Evolutionary conservation across 2,888 invertebrate species (phyloP).

Genomic region (Diloba caeruleocephala): DNA sequence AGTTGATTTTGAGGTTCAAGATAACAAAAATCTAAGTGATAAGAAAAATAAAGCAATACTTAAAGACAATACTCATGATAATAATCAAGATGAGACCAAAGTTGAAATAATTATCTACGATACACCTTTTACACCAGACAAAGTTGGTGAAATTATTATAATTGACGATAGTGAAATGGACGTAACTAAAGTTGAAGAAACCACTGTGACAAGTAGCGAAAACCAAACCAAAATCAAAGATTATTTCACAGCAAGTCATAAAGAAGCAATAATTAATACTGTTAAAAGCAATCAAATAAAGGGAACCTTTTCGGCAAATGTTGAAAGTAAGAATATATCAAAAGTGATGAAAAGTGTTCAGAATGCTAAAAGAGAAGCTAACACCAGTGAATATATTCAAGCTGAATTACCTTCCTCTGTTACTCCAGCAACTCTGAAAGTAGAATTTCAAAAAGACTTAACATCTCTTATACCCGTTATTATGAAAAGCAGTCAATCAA

Average conservation of each 20-base stretch:
- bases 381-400: constrained; percentile 2
- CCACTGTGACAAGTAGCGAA: no score
- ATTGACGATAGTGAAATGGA: constrained; percentile 34
- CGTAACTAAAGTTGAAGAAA: constrained; percentile 11
- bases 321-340: constrained; percentile 3
- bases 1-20: constrained; percentile 3
- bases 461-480: background rate
- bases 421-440: background rate
- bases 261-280: constrained; percentile 1
- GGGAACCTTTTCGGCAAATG: constrained; percentile 6
- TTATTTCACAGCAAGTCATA: background rate
- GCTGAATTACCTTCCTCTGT: constrained; percentile 1
- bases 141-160: constrained; percentile 26
- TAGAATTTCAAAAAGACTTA: constrained; percentile 1
- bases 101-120: constrained; percentile 35
- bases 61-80: constrained; percentile 33
- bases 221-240: background rate
- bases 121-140: constrained; percentile 19
- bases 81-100: constrained; percentile 32
- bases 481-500: constrained; percentile 24
- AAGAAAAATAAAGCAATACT: constrained; percentile 13
- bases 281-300: background rate
- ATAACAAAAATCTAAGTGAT: constrained; percentile 12
- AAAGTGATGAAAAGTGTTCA: constrained; percentile 17
- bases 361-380: constrained; percentile 2